These are phyloP conservation scores for Chelidonichthys spinosus DNA, from an alignment of 2,797 vertebrate species.

Conservation along the genomic window DNA sequence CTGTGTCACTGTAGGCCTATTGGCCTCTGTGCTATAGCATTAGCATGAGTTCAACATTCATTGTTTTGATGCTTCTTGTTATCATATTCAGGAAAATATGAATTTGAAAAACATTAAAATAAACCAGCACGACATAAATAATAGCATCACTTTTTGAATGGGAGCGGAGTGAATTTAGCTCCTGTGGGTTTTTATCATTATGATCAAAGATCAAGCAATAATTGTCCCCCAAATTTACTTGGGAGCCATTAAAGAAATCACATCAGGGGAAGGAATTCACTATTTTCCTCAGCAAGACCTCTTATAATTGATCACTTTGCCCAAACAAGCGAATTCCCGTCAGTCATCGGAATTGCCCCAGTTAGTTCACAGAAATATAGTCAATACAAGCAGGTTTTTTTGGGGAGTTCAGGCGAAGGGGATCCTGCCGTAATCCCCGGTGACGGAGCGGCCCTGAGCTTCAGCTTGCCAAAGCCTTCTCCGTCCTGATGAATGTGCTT, in stretches of 20 bases:
- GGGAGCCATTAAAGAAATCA: slow-evolving; percentile 55
- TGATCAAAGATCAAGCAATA: slow-evolving; percentile 68
- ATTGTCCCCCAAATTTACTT: slow-evolving; percentile 60
- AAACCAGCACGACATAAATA: slow-evolving; percentile 32
- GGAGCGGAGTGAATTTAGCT: slow-evolving; percentile 47
- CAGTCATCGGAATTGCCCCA: slow-evolving; percentile 52
- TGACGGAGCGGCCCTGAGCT: slow-evolving; percentile 50
- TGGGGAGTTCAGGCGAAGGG: slow-evolving; percentile 35
- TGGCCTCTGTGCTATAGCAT: neutral
- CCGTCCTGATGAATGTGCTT: slow-evolving; percentile 63
- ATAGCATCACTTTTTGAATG: slow-evolving; percentile 27
- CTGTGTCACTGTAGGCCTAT: no score
- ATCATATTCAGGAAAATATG: slow-evolving; percentile 15
- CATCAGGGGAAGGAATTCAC: slow-evolving; percentile 54
- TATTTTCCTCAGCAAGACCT: slow-evolving; percentile 35
- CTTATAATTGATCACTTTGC: slow-evolving; percentile 66
- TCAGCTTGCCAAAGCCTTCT: slow-evolving; percentile 56
- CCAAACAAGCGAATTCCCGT: slow-evolving; percentile 51
- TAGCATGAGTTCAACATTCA: neutral
- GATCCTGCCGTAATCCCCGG: slow-evolving; percentile 53
- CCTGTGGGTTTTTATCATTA: slow-evolving; percentile 66
- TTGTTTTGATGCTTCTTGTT: slow-evolving; percentile 10
- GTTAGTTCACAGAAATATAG: slow-evolving; percentile 48
- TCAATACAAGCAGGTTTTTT: slow-evolving; percentile 56
- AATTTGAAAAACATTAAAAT: neutral